phyloP scores from a whole-genome alignment of 2,113 vertebrate genomes.

The Gymnorhina tibicen region DNA sequence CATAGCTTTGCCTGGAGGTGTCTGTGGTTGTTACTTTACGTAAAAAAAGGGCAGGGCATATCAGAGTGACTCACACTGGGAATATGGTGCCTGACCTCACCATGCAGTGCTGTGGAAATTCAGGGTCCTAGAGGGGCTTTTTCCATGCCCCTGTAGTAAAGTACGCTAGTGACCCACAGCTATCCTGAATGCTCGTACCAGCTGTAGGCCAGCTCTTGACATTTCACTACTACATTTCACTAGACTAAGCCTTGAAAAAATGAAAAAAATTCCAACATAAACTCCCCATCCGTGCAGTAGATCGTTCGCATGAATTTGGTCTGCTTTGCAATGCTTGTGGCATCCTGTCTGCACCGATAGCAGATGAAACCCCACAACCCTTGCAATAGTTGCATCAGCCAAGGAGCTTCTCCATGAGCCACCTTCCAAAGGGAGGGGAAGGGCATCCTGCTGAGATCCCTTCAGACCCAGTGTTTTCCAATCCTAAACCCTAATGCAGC shows the following conservation, averaged over 20 bases:
- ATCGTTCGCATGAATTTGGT: neutral
- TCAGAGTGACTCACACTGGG: neutral
- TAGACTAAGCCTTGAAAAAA: neutral
- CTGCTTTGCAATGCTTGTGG: neutral
- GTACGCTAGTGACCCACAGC: neutral
- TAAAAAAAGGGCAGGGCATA: neutral
- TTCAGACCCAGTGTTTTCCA: conserved; percentile 13
- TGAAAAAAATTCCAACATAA: neutral
- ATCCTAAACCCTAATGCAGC: neutral
- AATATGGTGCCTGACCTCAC: neutral
- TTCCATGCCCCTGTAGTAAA: neutral
- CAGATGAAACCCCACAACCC: neutral
- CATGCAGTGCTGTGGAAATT: neutral
- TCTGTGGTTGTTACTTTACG: neutral
- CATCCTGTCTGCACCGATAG: neutral
- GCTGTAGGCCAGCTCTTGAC: conserved; percentile 13
- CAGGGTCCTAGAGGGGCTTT: neutral
- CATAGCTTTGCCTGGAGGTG: neutral
- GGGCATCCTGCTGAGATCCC: neutral
- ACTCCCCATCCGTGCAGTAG: neutral
- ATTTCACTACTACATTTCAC: conserved; percentile 15
- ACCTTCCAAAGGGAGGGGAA: conserved; percentile 31
- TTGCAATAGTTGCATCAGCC: conserved; percentile 19
- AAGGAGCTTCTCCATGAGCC: neutral
- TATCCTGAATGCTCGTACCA: neutral